These are phyloP conservation scores for Habrosyne pyritoides DNA, from an alignment of 2,888 invertebrate species.

Conservation along the genomic window DNA sequence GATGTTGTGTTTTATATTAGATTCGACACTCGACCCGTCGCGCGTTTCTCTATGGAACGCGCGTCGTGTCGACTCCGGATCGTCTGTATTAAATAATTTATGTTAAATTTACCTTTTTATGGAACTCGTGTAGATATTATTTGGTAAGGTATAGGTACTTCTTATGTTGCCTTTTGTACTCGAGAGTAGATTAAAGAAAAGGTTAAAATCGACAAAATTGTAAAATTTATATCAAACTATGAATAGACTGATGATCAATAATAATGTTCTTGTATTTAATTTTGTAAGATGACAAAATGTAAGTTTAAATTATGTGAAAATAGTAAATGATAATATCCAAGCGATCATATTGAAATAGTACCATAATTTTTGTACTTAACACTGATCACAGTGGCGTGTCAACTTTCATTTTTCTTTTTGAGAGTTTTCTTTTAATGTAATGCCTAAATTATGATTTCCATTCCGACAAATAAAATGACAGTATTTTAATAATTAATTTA, in stretches of 20 bases:
- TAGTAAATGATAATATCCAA: slow-evolving; percentile 57
- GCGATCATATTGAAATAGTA: slow-evolving; percentile 49
- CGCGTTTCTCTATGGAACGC: slow-evolving; percentile 37
- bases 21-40: slow-evolving; percentile 37
- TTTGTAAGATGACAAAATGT: slow-evolving; percentile 81
- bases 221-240: slow-evolving; percentile 80
- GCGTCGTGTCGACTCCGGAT: slow-evolving; percentile 44
- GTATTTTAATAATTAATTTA: slow-evolving; percentile 77
- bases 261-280: slow-evolving; percentile 81
- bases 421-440: slow-evolving; percentile 54
- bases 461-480: slow-evolving; percentile 74
- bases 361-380: slow-evolving; percentile 76
- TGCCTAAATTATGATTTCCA: slow-evolving; percentile 52
- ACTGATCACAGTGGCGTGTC: slow-evolving; percentile 63
- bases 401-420: slow-evolving; percentile 82
- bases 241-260: slow-evolving; percentile 83
- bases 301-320: slow-evolving; percentile 77
- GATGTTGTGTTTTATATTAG: slow-evolving; percentile 43
- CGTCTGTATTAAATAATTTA: slow-evolving; percentile 63
- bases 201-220: slow-evolving; percentile 78
- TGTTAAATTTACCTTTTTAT: slow-evolving; percentile 67
- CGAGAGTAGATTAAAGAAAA: slow-evolving; percentile 65
- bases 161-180: slow-evolving; percentile 78
- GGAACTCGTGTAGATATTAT: slow-evolving; percentile 69
- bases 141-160: slow-evolving; percentile 60